Evolutionary conservation across 2,113 vertebrate species (phyloP).

Genomic region (Cygnus buccinator): DNA sequence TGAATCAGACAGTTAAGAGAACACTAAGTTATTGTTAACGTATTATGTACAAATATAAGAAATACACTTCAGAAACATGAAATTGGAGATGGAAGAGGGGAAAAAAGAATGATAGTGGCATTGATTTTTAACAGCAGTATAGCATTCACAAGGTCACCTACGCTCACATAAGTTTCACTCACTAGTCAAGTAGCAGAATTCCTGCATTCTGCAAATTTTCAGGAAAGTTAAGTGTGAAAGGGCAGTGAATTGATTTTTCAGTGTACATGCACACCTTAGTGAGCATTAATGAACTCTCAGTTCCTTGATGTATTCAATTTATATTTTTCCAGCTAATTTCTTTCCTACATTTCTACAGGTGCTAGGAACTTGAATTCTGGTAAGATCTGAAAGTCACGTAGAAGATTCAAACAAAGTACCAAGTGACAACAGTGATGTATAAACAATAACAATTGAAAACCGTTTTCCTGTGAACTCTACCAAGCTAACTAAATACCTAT

Average conservation of each 20-base stretch:
- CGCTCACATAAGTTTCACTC: fast-evolving
- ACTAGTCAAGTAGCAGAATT: neutral
- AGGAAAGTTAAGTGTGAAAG: neutral
- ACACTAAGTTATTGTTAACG: neutral
- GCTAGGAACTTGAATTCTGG: neutral
- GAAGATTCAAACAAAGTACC: neutral
- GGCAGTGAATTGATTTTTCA: neutral
- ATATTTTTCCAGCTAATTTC: neutral
- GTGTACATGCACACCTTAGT: neutral
- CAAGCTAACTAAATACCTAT: neutral
- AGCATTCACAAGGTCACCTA: neutral
- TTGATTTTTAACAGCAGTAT: neutral
- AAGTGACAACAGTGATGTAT: neutral
- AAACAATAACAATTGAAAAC: neutral
- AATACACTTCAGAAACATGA: neutral
- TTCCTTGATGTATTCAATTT: neutral
- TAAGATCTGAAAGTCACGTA: neutral
- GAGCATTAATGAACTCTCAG: neutral
- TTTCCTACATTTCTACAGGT: neutral
- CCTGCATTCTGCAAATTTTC: neutral
- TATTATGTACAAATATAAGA: neutral
- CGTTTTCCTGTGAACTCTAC: neutral
- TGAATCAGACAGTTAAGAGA: neutral
- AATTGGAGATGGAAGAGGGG: neutral
- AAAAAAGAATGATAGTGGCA: neutral